Base-by-base conservation (phyloP, 2,113 vertebrate genomes). In the Oreocharis arfaki region DNA sequence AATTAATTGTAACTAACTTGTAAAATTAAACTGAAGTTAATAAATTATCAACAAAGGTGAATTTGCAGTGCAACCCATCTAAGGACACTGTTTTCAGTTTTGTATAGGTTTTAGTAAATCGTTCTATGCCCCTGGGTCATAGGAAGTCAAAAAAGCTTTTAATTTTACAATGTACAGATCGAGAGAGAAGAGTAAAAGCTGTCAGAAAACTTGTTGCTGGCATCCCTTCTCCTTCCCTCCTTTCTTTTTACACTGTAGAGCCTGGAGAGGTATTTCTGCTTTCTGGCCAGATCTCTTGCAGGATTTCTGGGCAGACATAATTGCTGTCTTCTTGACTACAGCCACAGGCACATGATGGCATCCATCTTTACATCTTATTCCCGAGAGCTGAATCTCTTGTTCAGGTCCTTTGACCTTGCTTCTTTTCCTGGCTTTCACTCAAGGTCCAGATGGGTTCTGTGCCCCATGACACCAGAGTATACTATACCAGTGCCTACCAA, bases 1-100 rank as follows among this genome's bases (percentile, higher is more conserved):
- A 37, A 28, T 80, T n/a, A n/a, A n/a, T n/a, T n/a, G n/a, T n/a
- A n/a, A n/a, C 33, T 73, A 68, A 42, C 10, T 52, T 1, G 0
- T 46, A 7, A 90, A 87, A 84, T 70, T 11, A 46, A 69, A 59
- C 7, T 27, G 23, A 59, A 50, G 13, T 41, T 23, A 87, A 49
- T n/a, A 65, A 32, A 65, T 49, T 49, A 52, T 2, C 7, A 33
- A 63, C 35, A 91, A 60, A 89, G 11, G 1, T 61, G 26, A 77
- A 53, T 65, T 88, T 84, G 10, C 28, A 50, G 14, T 63, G 16
- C 8, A 80, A 11, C 9, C 2, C 11, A 9, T 32, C 27, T 85
- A 56, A 30, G 13, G 21, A 59, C 5, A 27, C 2, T 80, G 83
- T 57, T 92, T 84, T 78, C 42, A 50, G 20, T 63, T 70, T 24